Evolutionary conservation across 2,113 vertebrate species (phyloP).

Genomic region (Stomatorhinus ivindoensis): DNA sequence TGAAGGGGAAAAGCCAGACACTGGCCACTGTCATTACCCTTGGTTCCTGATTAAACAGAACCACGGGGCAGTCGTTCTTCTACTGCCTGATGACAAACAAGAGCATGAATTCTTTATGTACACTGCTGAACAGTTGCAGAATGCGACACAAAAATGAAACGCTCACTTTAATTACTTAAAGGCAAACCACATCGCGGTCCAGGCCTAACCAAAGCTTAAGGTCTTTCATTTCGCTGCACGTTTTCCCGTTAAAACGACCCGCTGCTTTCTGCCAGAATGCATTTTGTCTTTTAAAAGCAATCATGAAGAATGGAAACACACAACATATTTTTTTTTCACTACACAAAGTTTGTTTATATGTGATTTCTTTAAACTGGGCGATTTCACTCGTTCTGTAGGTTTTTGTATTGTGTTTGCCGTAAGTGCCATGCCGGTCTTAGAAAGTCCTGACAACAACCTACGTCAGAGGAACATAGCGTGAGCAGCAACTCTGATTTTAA

Average conservation of each 20-base stretch:
- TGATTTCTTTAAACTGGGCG: neutral
- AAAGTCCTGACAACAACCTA: neutral
- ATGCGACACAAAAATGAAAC: neutral
- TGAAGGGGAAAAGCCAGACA: neutral
- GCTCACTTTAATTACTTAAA: slow-evolving; percentile 1
- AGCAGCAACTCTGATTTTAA: neutral
- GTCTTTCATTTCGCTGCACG: neutral
- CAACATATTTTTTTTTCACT: neutral
- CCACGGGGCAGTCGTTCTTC: neutral
- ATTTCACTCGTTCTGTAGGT: neutral
- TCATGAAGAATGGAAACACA: neutral
- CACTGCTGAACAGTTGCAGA: neutral
- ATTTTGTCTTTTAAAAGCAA: neutral
- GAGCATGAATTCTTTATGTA: neutral
- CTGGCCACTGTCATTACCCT: neutral
- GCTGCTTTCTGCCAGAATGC: neutral
- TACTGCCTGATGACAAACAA: neutral
- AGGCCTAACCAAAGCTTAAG: neutral
- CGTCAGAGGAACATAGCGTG: neutral
- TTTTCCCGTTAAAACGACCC: neutral
- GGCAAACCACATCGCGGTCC: neutral
- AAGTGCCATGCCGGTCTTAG: neutral
- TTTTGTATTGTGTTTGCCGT: neutral
- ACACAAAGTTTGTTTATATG: neutral
- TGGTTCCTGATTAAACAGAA: neutral